Conservation (phyloP, 2,113 vertebrate genomes). For the Lynx canadensis region DNA sequence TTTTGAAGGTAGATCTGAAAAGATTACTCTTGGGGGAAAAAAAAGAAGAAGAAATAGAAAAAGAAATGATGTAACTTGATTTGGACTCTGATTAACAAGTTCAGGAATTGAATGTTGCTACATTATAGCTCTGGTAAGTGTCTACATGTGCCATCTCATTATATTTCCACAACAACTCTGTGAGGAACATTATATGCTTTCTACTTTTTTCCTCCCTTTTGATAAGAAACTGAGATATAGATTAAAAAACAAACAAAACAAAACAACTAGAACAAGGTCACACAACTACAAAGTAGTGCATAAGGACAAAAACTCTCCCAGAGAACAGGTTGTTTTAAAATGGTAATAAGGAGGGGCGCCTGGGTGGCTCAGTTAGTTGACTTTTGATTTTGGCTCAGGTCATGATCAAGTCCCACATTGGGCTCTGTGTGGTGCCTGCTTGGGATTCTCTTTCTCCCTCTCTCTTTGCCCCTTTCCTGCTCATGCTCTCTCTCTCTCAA, state of each 20-base stretch:
- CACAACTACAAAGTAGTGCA: not conserved
- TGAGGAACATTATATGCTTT: not conserved
- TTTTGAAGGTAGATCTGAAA: not conserved
- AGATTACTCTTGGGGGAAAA: not conserved
- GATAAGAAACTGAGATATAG: not conserved
- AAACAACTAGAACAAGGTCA: not conserved
- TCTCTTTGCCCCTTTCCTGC: no score
- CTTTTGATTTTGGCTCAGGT: no score
- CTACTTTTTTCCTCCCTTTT: not conserved
- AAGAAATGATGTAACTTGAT: not conserved
- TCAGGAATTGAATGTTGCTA: not conserved
- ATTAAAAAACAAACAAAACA: not conserved
- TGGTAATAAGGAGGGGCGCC: no score
- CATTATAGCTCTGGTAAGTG: not conserved
- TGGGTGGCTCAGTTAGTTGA: no score
- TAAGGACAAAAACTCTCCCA: not conserved
- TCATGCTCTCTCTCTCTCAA: no score
- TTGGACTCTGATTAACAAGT: not conserved
- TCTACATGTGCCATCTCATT: not conserved
- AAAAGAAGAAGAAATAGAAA: not conserved
- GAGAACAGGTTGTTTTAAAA: not conserved
- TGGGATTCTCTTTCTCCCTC: no score
- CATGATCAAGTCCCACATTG: no score
- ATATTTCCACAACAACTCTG: not conserved
- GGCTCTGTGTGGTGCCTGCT: no score